Percentiles rank a stretch among this genome's conserved stretches.
phyloP scores from a whole-genome alignment of 2,113 vertebrate genomes.

The Tretioscincus oriximinensis region DNA sequence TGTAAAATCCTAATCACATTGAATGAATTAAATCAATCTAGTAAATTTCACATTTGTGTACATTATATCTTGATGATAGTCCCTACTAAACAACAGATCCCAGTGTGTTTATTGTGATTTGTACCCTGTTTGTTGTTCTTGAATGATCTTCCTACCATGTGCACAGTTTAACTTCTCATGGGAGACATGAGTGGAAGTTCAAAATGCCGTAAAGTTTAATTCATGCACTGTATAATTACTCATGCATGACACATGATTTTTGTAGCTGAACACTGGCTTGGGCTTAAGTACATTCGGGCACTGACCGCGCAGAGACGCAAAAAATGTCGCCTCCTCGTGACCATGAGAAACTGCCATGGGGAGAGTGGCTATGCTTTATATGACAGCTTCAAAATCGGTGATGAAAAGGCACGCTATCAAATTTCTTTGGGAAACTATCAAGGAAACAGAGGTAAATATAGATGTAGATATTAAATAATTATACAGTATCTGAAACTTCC shows the following conservation, averaged over 20 bases:
- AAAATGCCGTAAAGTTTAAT: not conserved
- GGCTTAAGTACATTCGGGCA: conserved; percentile 24
- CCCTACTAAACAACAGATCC: too few relatives aligned
- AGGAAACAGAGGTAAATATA: conserved; percentile 27
- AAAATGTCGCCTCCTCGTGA: conserved; percentile 1
- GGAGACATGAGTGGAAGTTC: not conserved
- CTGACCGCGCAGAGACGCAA: conserved; percentile 19
- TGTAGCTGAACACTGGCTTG: conserved; percentile 41
- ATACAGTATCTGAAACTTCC: too few relatives aligned
- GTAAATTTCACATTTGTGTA: too few relatives aligned
- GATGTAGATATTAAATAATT: too few relatives aligned
- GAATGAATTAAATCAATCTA: too few relatives aligned
- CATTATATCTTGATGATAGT: too few relatives aligned
- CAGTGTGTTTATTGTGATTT: too few relatives aligned
- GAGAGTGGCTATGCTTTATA: not conserved
- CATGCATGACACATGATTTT: not conserved
- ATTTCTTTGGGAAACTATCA: conserved; percentile 9
- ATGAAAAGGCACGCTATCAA: not conserved
- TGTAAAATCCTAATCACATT: too few relatives aligned
- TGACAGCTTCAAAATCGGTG: conserved; percentile 16
- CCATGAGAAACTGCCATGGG: conserved; percentile 6
- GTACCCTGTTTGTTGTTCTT: too few relatives aligned
- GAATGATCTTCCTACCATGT: too few relatives aligned
- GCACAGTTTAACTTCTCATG: too few relatives aligned
- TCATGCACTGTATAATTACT: not conserved